Evolutionary conservation across 2,113 vertebrate species (phyloP), one percentile per base, ranked within the genome.

Genomic region (Oreamnos americanus): DNA sequence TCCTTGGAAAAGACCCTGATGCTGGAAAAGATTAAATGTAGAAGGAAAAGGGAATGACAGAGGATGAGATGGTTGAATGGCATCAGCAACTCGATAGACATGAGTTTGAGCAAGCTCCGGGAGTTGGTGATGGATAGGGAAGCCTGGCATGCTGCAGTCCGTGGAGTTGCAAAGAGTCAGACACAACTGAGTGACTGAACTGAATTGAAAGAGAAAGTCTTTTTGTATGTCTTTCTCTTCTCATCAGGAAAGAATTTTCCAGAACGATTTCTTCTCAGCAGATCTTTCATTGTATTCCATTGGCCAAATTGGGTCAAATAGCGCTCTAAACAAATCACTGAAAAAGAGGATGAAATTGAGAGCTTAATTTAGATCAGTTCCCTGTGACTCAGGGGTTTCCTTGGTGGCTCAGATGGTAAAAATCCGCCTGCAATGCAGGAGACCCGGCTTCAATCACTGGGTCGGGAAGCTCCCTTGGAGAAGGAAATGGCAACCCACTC

Each of bases 31-130:
- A 71, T 11, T 36, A 9, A 36, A 21, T n/a, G 17, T 11, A 36
- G 64, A 5, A 71, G 64, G 64, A 36, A 36, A 71, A 21, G 64
- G n/a, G 17, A 2, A 71, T 2, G 9, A 71, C 4, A 71, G 17
- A 71, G n/a, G 9, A 36, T 71, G n/a, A 71, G 64, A 71, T 71
- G 17, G 4, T 21, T 71, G 17, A 4, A 6, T 67, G n/a, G 16
- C 64, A 71, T 11, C n/a, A 71, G 1, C 0, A 0, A 36, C 19
- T 11, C 0, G 0, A 36, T 71, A 19, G 19, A 71, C 19, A 21
- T 71, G n/a, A 21, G 8, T 67, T 10, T 67, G 64, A 21, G 2
- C 33, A 36, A 71, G 17, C 19, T 36, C 64, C 0, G 1, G n/a
- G 64, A 36, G n/a, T 71, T 23, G 64, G 19, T 71, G n/a, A 71